phyloP scores from a whole-genome alignment of 1,140 invertebrate genomes.

The Drosophila mauritiana region DNA sequence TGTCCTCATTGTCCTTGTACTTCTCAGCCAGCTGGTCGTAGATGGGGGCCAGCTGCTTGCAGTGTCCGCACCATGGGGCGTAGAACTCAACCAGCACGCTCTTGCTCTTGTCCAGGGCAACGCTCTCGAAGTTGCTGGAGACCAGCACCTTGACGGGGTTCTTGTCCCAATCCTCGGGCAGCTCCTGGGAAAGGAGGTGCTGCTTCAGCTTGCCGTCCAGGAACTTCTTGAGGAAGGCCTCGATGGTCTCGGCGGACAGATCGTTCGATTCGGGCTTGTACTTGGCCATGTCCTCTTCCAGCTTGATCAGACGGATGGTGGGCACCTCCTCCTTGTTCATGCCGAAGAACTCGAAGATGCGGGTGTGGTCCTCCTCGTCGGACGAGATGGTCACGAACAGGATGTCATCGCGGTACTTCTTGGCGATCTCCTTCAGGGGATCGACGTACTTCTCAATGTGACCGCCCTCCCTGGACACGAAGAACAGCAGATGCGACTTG shows the following conservation, averaged over 20 bases:
- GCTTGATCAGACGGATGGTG: constrained; percentile 95
- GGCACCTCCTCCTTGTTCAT: constrained; percentile 97
- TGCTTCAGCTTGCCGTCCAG: constrained; percentile 96
- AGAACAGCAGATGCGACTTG: constrained; percentile 97
- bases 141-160: constrained; percentile 97
- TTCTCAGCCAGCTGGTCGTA: constrained; percentile 93
- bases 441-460: constrained; percentile 92
- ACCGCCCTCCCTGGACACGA: constrained; percentile 95
- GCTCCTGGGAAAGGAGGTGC: constrained; percentile 96
- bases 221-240: constrained; percentile 94
- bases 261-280: constrained; percentile 95
- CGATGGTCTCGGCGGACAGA: constrained; percentile 90
- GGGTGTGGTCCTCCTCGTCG: constrained; percentile 97
- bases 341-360: constrained; percentile 99
- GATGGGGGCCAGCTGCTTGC: constrained; percentile 98
- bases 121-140: constrained; percentile 97
- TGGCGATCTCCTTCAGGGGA: constrained; percentile 91
- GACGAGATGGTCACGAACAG: constrained; percentile 98
- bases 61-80: constrained; percentile 98
- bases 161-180: constrained; percentile 99
- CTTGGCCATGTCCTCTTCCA: constrained; percentile 99
- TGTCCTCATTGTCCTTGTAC: constrained; percentile 92
- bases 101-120: constrained; percentile 95
- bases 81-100: constrained; percentile 99
- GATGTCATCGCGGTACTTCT: constrained; percentile 95